Percentiles rank a stretch among this genome's conserved stretches.
Evolutionary conservation across 2,113 vertebrate genomes (phyloP).

Genomic region (Poeciliopsis retropinna): DNA sequence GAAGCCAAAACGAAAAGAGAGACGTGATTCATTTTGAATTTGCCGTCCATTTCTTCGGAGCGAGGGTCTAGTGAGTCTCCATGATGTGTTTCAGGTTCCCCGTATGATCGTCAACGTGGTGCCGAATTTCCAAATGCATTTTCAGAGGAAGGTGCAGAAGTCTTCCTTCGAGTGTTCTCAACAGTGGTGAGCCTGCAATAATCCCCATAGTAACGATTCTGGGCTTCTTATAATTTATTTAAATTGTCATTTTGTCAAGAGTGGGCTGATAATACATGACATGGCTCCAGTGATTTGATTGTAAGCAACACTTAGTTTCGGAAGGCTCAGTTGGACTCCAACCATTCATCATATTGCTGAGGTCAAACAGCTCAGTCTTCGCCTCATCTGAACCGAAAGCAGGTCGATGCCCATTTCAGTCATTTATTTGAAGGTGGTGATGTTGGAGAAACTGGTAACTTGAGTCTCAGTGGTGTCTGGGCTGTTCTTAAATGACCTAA

Average conservation of each 20-base stretch:
- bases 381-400: no score
- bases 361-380: no score
- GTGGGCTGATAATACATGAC: no score
- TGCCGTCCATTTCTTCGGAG: not conserved
- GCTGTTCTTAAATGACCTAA: no score
- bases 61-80: not conserved
- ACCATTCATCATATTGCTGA: no score
- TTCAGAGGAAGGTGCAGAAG: slow-evolving; percentile 80
- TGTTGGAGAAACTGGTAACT: no score
- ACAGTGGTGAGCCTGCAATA: slow-evolving; percentile 71
- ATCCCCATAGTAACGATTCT: not conserved
- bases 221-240: not conserved
- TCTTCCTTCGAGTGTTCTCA: slow-evolving; percentile 80
- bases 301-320: not conserved
- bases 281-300: not conserved
- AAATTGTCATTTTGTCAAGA: not conserved
- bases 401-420: no score
- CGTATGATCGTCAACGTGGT: slow-evolving; percentile 84
- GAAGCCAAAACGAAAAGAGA: not conserved
- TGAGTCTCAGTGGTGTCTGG: no score
- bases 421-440: no score
- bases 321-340: no score
- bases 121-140: slow-evolving; percentile 79
- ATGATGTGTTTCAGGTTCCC: slow-evolving; percentile 73
- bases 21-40: not conserved